phyloP scores from a whole-genome alignment of 1,140 invertebrate species.

The Xylocopa sonorina region DNA sequence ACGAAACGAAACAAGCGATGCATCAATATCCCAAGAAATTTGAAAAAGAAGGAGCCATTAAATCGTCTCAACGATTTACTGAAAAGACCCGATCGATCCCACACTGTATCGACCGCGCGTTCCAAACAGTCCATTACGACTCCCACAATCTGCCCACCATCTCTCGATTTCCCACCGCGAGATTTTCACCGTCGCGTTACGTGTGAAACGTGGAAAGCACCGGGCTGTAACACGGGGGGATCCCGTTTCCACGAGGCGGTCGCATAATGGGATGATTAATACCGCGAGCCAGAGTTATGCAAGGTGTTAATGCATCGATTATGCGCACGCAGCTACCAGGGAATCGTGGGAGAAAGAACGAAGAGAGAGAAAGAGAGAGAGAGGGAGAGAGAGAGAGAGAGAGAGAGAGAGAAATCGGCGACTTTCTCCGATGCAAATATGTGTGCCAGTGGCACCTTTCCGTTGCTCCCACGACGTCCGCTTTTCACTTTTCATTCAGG shows the following conservation, averaged over 20 bases:
- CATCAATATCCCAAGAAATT: no score
- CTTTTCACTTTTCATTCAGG: slow-evolving; percentile 74
- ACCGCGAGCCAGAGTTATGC: slow-evolving; percentile 57
- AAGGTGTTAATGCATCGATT: slow-evolving; percentile 74
- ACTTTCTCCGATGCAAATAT: slow-evolving; percentile 78
- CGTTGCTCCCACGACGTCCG: slow-evolving; percentile 38
- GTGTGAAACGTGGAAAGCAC: slow-evolving; percentile 15
- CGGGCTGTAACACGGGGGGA: neutral
- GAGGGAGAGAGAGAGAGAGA: slow-evolving; percentile 24
- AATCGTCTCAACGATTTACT: no score
- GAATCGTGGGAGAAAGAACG: slow-evolving; percentile 33
- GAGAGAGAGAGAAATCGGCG: neutral
- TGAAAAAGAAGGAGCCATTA: no score
- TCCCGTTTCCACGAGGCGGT: slow-evolving; percentile 32
- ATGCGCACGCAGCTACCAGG: slow-evolving; percentile 48
- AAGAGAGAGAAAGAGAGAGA: slow-evolving; percentile 17
- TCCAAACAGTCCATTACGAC: neutral
- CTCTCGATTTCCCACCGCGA: neutral
- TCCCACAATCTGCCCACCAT: neutral
- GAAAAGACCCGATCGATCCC: no score
- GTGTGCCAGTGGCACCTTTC: slow-evolving; percentile 69
- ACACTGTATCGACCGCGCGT: neutral
- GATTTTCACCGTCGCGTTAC: slow-evolving; percentile 1
- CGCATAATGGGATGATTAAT: slow-evolving; percentile 66
- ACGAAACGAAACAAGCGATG: no score